Percentiles rank a stretch among this genome's conserved stretches.
Evolutionary conservation across 2,797 vertebrate species (phyloP).

Genomic region (Myripristis murdjan): DNA sequence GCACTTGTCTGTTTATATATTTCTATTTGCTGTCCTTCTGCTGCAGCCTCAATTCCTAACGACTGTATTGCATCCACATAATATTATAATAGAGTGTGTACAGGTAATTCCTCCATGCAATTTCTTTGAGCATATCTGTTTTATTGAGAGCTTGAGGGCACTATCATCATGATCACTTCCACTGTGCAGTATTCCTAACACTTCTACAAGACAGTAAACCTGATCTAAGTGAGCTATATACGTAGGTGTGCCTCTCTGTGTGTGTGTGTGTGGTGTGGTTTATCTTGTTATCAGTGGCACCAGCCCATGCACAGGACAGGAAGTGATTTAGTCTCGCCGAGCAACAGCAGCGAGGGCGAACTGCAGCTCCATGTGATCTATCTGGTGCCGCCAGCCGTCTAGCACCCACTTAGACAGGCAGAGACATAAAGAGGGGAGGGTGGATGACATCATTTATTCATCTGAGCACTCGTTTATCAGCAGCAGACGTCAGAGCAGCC

Average conservation of each 20-base stretch:
- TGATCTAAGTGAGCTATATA: too few species aligned
- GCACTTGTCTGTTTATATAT: background rate
- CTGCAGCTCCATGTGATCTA: background rate
- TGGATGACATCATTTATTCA: background rate
- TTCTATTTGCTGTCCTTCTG: background rate
- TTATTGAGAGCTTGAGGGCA: background rate
- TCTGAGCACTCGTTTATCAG: background rate
- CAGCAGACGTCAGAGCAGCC: background rate
- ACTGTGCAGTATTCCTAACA: background rate
- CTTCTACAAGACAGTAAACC: background rate
- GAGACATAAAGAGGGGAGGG: background rate
- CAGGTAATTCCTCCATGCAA: background rate
- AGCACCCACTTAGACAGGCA: background rate
- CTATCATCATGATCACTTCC: background rate
- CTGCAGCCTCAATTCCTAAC: background rate
- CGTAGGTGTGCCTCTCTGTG: background rate
- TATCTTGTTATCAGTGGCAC: background rate
- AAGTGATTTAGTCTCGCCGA: background rate
- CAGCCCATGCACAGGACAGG: background rate
- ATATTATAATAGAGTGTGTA: too few species aligned
- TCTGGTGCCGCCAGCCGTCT: background rate
- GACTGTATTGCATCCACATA: background rate
- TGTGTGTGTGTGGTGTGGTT: background rate
- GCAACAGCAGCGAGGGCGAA: too few species aligned
- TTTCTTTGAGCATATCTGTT: too few species aligned